These are phyloP conservation scores for Pampusana beccarii DNA, from an alignment of 2,113 vertebrate genomes.

Conservation along the genomic window DNA sequence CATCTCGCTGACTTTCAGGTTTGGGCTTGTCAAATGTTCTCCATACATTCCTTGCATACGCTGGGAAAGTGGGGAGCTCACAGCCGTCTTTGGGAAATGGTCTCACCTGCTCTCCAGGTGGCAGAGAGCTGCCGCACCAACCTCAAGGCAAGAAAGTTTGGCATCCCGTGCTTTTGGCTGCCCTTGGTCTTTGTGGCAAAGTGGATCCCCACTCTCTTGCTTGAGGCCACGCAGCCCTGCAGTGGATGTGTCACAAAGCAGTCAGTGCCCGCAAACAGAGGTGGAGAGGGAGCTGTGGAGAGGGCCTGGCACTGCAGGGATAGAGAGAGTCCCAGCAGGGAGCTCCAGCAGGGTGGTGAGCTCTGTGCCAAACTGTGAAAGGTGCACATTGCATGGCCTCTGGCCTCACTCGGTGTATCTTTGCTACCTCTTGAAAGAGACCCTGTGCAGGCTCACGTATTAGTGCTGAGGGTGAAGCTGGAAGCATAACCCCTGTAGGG, in stretches of 20 bases:
- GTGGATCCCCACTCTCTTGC: not conserved
- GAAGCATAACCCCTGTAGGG: not conserved
- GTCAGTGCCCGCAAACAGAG: not conserved
- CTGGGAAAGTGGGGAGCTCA: not conserved
- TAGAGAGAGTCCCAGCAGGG: not conserved
- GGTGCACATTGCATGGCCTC: not conserved
- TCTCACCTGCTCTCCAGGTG: not conserved
- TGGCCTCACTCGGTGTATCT: not conserved
- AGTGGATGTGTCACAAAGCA: not conserved
- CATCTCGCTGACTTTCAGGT: not conserved
- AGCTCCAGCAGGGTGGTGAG: accelerated
- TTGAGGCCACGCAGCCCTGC: not conserved
- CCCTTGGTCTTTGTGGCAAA: not conserved
- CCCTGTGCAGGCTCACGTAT: not conserved
- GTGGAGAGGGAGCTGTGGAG: not conserved
- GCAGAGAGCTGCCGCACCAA: not conserved
- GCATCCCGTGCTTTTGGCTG: not conserved
- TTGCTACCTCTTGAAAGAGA: not conserved
- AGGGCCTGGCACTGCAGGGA: not conserved
- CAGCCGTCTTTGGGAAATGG: not conserved
- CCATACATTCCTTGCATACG: not conserved
- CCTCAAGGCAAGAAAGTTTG: not conserved
- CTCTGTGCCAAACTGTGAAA: not conserved
- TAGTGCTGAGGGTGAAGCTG: not conserved
- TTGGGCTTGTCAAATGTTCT: not conserved